These are phyloP conservation scores for Cyprinella venusta DNA, from an alignment of 2,797 vertebrate species.

Conservation along the genomic window DNA sequence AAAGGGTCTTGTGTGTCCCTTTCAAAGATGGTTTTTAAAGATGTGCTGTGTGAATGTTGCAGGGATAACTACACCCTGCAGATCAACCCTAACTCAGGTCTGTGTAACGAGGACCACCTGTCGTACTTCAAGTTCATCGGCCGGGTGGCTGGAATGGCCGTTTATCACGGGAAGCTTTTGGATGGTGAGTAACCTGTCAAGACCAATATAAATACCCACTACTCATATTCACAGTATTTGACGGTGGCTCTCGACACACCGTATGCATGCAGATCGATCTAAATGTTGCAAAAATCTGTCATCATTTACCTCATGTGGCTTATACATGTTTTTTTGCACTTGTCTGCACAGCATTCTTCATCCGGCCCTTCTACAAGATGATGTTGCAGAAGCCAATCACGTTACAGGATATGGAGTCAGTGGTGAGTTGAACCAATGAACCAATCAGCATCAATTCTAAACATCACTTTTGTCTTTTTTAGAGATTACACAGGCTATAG, in stretches of 20 bases:
- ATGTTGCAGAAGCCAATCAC: conserved; percentile 96
- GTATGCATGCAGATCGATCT: neutral
- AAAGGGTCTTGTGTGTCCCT: neutral
- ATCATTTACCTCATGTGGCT: neutral
- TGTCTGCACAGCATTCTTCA: conserved; percentile 88
- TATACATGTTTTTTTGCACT: conserved; percentile 12
- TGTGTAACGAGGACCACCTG: conserved; percentile 97
- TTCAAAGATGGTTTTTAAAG: neutral
- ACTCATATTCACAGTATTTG: neutral
- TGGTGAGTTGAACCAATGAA: conserved; percentile 79
- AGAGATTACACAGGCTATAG: neutral
- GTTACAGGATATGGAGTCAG: conserved; percentile 96
- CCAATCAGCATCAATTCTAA: conserved; percentile 4
- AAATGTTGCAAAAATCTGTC: neutral
- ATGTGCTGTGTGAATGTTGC: conserved; percentile 46
- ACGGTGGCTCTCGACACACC: neutral
- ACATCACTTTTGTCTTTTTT: neutral
- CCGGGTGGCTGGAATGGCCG: conserved; percentile 97
- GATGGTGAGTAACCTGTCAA: conserved; percentile 81
- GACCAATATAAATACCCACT: conserved; percentile 11
- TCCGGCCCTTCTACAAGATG: conserved; percentile 99
- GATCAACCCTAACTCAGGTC: conserved; percentile 96
- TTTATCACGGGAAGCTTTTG: conserved; percentile 94
- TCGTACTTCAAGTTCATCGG: conserved; percentile 99
- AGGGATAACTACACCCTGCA: conserved; percentile 99